Percentiles rank a stretch among this genome's conserved stretches.
Evolutionary conservation across 1,140 invertebrate species (phyloP).

Genomic region (Sminthurides bifidus): DNA sequence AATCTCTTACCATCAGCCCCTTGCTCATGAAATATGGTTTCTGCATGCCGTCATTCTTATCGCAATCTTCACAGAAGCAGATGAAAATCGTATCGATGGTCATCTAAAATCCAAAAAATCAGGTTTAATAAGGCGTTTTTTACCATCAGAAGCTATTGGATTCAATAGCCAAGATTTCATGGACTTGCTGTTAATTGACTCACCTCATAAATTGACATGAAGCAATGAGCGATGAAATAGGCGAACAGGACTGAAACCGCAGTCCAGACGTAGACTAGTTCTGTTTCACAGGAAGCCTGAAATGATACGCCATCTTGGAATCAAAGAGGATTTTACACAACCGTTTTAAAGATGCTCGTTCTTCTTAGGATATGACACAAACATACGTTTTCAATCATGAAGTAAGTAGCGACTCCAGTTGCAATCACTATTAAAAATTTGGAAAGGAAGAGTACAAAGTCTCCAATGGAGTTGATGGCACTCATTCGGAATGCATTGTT

Average conservation of each 20-base stretch:
- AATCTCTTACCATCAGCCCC: constrained; percentile 55
- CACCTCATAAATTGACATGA: constrained; percentile 67
- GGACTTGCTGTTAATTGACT: constrained; percentile 19
- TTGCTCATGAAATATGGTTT: constrained; percentile 63
- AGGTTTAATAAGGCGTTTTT: not conserved
- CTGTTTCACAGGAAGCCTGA: constrained; percentile 47
- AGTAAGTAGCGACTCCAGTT: constrained; percentile 48
- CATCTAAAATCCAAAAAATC: constrained; percentile 48
- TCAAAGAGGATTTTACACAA: not conserved
- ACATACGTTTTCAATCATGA: no score
- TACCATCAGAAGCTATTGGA: not conserved
- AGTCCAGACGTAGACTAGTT: constrained; percentile 56
- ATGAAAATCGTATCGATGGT: constrained; percentile 68
- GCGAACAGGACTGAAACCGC: constrained; percentile 52
- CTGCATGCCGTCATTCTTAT: constrained; percentile 57
- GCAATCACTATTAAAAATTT: constrained; percentile 56
- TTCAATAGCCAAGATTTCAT: not conserved
- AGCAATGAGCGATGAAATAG: constrained; percentile 60
- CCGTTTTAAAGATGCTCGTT: constrained; percentile 1
- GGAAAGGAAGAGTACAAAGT: constrained; percentile 60
- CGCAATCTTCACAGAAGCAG: constrained; percentile 69
- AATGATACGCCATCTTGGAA: not conserved
- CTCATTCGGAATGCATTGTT: constrained; percentile 56
- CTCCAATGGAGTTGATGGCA: constrained; percentile 65
- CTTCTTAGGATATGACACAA: constrained; percentile 51